These are phyloP conservation scores for Monomorium pharaonis DNA, from an alignment of 1,140 invertebrate genomes.

Conservation along the genomic window DNA sequence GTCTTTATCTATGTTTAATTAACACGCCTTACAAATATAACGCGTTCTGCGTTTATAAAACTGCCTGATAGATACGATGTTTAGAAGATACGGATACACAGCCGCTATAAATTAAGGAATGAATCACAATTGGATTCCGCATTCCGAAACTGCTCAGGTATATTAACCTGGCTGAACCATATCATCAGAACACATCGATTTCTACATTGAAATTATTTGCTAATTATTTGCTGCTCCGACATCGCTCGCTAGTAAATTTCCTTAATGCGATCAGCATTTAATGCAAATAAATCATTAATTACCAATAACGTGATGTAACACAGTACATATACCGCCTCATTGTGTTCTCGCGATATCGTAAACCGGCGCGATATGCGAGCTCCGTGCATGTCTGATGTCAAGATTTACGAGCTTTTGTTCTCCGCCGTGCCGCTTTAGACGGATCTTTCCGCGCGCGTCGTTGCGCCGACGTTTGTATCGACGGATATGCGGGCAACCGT, in stretches of 20 bases:
- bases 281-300: constrained; percentile 39
- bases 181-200: too few relatives aligned
- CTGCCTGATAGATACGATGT: background rate
- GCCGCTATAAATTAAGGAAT: background rate
- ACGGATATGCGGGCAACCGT: constrained; percentile 33
- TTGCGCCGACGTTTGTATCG: constrained; percentile 31
- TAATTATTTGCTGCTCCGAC: too few relatives aligned
- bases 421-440: background rate
- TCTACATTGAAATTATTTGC: too few relatives aligned
- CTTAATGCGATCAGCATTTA: background rate
- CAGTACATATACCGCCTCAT: background rate
- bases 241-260: background rate
- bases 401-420: constrained; percentile 43
- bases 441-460: background rate
- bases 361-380: background rate
- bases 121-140: background rate
- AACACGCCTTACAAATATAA: background rate
- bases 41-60: background rate
- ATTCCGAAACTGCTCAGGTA: background rate
- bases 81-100: background rate
- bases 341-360: constrained; percentile 12
- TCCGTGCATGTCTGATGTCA: constrained; percentile 2
- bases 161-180: too few relatives aligned
- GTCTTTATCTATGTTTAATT: background rate
- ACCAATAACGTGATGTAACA: background rate